Evolutionary conservation across 2,113 vertebrate genomes (phyloP).

Genomic region (Mungos mungo): DNA sequence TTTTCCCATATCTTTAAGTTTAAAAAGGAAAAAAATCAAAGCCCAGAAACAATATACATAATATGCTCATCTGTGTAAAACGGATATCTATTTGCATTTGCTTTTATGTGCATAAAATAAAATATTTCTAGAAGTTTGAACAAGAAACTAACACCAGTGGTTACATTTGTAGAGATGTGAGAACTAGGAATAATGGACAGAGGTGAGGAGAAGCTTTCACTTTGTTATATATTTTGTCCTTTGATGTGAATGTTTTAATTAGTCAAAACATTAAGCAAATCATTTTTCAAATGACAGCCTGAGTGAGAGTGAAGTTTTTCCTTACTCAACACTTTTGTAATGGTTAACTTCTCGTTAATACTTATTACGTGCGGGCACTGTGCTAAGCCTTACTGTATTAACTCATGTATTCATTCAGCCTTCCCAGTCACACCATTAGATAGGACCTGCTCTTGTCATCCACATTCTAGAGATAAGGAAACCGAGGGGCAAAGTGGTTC

Average conservation of each 20-base stretch:
- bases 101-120: neutral
- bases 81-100: neutral
- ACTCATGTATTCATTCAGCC: neutral
- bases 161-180: neutral
- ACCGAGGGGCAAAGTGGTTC: neutral
- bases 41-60: neutral
- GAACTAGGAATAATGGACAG: neutral
- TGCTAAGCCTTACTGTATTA: neutral
- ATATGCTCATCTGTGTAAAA: conserved; percentile 13
- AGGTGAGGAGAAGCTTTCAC: neutral
- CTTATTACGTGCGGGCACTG: neutral
- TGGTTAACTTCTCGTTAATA: neutral
- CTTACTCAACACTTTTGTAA: neutral
- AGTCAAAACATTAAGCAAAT: conserved; percentile 4
- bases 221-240: neutral
- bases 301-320: neutral
- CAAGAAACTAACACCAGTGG: neutral
- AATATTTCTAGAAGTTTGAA: conserved; percentile 22
- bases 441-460: neutral
- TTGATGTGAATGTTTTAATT: neutral
- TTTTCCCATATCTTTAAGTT: neutral
- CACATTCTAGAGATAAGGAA: neutral
- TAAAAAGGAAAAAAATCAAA: neutral
- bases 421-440: neutral
- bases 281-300: neutral